phyloP scores from a whole-genome alignment of 1,140 invertebrate species.

The Maconellicoccus hirsutus region DNA sequence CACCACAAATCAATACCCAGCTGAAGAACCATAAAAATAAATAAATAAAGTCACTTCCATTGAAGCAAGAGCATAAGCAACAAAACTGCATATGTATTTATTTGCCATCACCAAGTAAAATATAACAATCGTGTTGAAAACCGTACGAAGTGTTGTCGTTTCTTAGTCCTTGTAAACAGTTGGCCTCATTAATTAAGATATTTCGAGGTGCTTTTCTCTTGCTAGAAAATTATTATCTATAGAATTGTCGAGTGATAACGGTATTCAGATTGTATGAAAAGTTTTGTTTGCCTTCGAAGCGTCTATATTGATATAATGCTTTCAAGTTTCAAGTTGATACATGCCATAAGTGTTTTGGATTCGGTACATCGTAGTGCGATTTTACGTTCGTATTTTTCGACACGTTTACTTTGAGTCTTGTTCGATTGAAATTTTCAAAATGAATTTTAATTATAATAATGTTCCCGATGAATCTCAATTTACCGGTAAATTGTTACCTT shows the following conservation, averaged over 20 bases:
- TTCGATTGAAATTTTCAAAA: not conserved
- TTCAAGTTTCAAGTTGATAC: not conserved
- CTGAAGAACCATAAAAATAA: not conserved
- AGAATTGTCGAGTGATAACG: not conserved
- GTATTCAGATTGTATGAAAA: conserved; percentile 1
- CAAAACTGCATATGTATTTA: not conserved
- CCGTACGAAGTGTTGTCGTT: not conserved
- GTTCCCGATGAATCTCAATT: not conserved
- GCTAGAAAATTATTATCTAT: not conserved
- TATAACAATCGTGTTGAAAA: not conserved
- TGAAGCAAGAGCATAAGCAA: not conserved
- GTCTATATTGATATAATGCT: not conserved
- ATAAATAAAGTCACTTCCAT: not conserved
- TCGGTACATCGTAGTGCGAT: not conserved
- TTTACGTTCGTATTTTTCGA: not conserved
- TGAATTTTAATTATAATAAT: not conserved
- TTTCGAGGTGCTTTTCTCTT: conserved; percentile 3
- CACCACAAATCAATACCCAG: not conserved
- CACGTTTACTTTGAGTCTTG: not conserved
- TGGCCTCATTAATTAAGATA: conserved; percentile 9
- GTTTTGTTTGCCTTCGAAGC: not conserved
- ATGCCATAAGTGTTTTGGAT: not conserved
- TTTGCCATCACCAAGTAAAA: not conserved
- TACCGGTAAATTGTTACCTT: not conserved
- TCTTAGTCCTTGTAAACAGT: not conserved